These are phyloP conservation scores for Dendronephthya gigantea DNA, from an alignment of 64 coral and sea anemone species.

Conservation along the genomic window DNA sequence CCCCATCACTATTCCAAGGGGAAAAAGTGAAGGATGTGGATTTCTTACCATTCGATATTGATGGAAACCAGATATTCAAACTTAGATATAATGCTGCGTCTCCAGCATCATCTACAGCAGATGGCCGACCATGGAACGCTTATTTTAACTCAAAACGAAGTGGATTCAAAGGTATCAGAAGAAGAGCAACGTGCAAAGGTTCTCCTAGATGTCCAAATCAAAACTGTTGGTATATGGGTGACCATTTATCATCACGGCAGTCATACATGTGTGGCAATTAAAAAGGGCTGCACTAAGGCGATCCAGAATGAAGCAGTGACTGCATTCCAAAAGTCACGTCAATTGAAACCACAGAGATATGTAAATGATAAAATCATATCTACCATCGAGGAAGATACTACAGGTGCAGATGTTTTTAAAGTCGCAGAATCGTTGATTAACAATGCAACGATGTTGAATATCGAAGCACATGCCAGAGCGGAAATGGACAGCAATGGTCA, in stretches of 20 bases:
- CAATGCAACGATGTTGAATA: slow-evolving; percentile 18
- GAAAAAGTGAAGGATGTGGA: slow-evolving; percentile 19
- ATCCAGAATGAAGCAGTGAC: slow-evolving; percentile 19
- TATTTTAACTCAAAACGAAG: slow-evolving; percentile 38
- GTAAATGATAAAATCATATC: slow-evolving; percentile 40
- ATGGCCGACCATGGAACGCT: slow-evolving; percentile 34
- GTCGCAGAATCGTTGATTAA: slow-evolving; percentile 34
- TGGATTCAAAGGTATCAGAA: slow-evolving; percentile 30
- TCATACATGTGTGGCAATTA: slow-evolving; percentile 21
- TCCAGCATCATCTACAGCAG: slow-evolving; percentile 12
- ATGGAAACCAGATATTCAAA: slow-evolving; percentile 33
- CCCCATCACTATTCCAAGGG: slow-evolving; percentile 28
- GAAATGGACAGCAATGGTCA: slow-evolving; percentile 45
- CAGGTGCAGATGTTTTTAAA: slow-evolving; percentile 24
- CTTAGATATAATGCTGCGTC: slow-evolving; percentile 14
- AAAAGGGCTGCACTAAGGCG: slow-evolving; percentile 11
- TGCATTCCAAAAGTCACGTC: slow-evolving; percentile 33
- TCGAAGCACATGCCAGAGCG: slow-evolving; percentile 47
- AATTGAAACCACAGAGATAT: slow-evolving; percentile 39
- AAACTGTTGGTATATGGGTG: slow-evolving; percentile 29
- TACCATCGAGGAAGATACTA: slow-evolving; percentile 25
- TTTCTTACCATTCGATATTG: slow-evolving; percentile 24
- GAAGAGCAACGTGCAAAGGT: slow-evolving; percentile 26
- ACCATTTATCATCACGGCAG: slow-evolving; percentile 35
- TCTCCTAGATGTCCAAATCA: slow-evolving; percentile 24